Evolutionary conservation across 2,888 invertebrate species (phyloP).

Genomic region (Quadriops clusia): DNA sequence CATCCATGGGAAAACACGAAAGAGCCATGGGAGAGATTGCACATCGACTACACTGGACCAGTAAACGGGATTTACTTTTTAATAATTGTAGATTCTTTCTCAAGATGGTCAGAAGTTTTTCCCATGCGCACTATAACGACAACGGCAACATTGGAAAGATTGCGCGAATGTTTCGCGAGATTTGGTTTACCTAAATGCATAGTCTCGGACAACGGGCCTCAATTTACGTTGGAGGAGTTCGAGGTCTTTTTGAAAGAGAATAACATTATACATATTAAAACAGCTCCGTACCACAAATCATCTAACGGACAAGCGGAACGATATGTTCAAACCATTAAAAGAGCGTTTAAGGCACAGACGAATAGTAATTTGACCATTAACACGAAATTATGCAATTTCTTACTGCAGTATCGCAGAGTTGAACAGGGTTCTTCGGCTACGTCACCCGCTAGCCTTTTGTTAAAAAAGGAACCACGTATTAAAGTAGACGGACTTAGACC

Average conservation of each 20-base stretch:
- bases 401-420: slow-evolving; percentile 12
- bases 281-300: slow-evolving; percentile 18
- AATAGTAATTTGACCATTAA: slow-evolving; percentile 4
- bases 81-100: slow-evolving; percentile 13
- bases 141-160: slow-evolving; percentile 5
- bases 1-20: slow-evolving; percentile 20
- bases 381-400: slow-evolving; percentile 9
- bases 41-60: slow-evolving; percentile 26
- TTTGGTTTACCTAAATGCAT: slow-evolving; percentile 16
- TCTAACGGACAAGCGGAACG: slow-evolving; percentile 19
- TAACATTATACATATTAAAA: slow-evolving; percentile 14
- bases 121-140: slow-evolving; percentile 15
- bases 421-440: slow-evolving; percentile 12
- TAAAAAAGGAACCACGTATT: neutral
- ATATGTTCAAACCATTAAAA: slow-evolving; percentile 16
- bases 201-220: slow-evolving; percentile 17
- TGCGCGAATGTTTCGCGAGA: slow-evolving; percentile 12
- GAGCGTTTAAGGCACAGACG: slow-evolving; percentile 6
- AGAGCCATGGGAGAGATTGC: slow-evolving; percentile 21
- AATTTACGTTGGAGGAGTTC: slow-evolving; percentile 18
- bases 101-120: slow-evolving; percentile 14
- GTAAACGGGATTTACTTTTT: slow-evolving; percentile 14
- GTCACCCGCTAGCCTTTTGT: slow-evolving; percentile 10
- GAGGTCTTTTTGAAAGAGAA: slow-evolving; percentile 13
- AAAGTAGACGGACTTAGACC: too few relatives aligned